phyloP scores from a whole-genome alignment of 35 echinoderm and acorn worm species.

The Apostichopus parvimensis region DNA sequence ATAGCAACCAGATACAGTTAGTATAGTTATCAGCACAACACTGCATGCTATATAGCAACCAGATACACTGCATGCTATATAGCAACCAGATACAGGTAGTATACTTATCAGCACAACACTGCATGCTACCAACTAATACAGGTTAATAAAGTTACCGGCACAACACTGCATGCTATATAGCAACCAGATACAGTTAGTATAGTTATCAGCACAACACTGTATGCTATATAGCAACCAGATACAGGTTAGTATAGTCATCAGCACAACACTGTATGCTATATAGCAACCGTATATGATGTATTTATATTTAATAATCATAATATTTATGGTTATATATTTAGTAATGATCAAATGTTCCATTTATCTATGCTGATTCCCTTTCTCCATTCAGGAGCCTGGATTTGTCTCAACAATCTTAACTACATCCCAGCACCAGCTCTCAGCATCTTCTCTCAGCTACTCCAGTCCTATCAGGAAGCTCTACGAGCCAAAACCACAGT shows the following conservation, averaged over 20 bases:
- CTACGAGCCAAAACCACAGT: constrained; percentile 62
- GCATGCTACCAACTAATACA: neutral
- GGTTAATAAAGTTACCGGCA: too few species aligned
- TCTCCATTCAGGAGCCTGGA: constrained; percentile 75
- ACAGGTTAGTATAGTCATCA: too few species aligned
- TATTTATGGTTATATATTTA: too few species aligned
- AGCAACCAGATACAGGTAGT: constrained; percentile 38
- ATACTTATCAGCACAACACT: neutral
- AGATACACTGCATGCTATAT: constrained; percentile 17
- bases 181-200: constrained; percentile 43
- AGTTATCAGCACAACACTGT: neutral
- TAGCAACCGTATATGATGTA: constrained; percentile 8
- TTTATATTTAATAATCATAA: too few species aligned
- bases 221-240: neutral
- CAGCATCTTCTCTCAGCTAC: constrained; percentile 83
- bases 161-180: neutral
- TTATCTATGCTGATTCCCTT: too few species aligned
- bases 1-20: constrained; percentile 25
- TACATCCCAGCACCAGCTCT: constrained; percentile 77
- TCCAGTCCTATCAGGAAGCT: constrained; percentile 73
- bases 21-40: neutral
- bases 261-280: neutral
- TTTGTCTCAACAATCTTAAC: constrained; percentile 93
- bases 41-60: neutral
- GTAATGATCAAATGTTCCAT: too few species aligned